Evolutionary conservation across 2,113 vertebrate species (phyloP), one percentile per base, ranked within the genome.

Genomic region (Semnornis frantzii): DNA sequence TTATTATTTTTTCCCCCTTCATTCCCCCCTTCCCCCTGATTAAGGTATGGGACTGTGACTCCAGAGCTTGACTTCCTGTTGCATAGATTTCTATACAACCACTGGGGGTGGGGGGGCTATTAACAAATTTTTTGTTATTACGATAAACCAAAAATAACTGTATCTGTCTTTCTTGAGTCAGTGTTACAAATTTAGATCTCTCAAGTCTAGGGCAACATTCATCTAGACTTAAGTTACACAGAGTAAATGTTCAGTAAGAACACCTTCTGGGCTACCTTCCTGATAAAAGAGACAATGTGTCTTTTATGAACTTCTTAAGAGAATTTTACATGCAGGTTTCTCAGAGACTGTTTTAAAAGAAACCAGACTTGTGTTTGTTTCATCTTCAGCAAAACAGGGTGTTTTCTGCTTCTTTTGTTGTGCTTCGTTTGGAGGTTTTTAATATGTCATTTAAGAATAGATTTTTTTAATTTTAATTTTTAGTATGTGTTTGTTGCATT

Each of bases 311-410:
- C 57, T 77, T 52, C 63, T 25, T 63, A 19, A 19, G 63, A 84
- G 77, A 68, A 31, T 10, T 33, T 77, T 88, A 17, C 46, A 37
- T 55, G 16, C n/a, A 65, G 15, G 18, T 88, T 88, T 89, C 39
- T 92, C 24, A 39, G 34, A 93, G 31, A 34, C 34, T 90, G 28
- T n/a, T 82, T 93, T 30, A 91, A 37, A 90, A 50, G 52, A 80
- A 74, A 39, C 91, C 39, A 27, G 44, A 46, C 50, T 82, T 79
- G 14, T 15, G 10, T 71, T 92, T 89, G 37, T 86, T 95, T 84
- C n/a, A 58, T 81, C 57, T 81, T 88, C 60, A 50, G 14, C 39
- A 55, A 31, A 75, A 31, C 20, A 65, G 30, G 8, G 3, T 74
- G 25, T 25, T 75, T 75, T 77, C 31, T 63, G 33, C 55, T 75